These are phyloP conservation scores for Oryzias sinensis DNA, from an alignment of 2,797 vertebrate species.

Conservation along the genomic window DNA sequence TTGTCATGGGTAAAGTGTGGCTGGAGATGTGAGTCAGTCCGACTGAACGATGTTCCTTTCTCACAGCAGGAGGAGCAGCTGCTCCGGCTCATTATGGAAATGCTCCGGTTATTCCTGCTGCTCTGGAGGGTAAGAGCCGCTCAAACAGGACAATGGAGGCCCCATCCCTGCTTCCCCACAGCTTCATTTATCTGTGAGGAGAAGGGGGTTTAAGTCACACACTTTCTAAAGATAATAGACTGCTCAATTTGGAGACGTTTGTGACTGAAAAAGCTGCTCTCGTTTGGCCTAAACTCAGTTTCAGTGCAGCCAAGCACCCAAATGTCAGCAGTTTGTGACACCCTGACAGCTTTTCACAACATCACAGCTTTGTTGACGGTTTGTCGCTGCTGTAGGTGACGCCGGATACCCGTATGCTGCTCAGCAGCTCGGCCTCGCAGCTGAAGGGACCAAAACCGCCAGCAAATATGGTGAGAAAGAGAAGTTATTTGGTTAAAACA, in stretches of 20 bases:
- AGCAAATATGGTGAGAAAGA: constrained; percentile 74
- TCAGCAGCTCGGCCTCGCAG: constrained; percentile 66
- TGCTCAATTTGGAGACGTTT: background rate
- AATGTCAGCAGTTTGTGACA: background rate
- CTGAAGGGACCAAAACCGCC: constrained; percentile 65
- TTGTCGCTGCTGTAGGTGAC: constrained; percentile 52
- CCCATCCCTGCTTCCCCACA: background rate
- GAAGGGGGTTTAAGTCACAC: background rate
- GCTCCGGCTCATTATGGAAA: constrained; percentile 69
- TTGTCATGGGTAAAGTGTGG: background rate
- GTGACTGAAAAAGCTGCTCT: background rate
- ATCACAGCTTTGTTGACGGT: background rate
- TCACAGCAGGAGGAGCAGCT: constrained; percentile 53
- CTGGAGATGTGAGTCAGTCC: constrained; percentile 13
- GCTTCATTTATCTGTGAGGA: background rate
- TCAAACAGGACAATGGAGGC: background rate
- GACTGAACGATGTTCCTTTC: constrained; percentile 1
- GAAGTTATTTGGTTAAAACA: background rate
- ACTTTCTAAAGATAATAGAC: background rate
- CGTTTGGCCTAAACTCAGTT: background rate
- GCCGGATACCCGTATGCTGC: constrained; percentile 66
- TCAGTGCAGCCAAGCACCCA: background rate
- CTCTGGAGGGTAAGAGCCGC: constrained; percentile 69
- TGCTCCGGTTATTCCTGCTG: constrained; percentile 65
- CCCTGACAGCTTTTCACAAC: background rate